These are phyloP conservation scores for Aleiodes leptofemur DNA, from an alignment of 2,888 invertebrate species.

Conservation along the genomic window DNA sequence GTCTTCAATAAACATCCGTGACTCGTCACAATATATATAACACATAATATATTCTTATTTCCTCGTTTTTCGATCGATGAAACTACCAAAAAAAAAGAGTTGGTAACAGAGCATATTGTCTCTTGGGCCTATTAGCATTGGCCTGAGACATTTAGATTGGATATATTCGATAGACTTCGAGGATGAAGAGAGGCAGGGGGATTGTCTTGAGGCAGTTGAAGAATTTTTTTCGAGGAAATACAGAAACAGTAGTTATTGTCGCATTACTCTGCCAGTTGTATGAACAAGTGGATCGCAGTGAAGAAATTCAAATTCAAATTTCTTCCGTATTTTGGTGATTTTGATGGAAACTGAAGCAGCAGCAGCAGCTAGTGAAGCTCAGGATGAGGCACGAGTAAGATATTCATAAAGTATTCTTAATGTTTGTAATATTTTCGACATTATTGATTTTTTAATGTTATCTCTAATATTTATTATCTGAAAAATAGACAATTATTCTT, in stretches of 20 bases:
- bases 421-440: background rate
- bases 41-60: background rate
- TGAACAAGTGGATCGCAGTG: slow-evolving; percentile 57
- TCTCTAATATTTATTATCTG: background rate
- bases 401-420: slow-evolving; percentile 29
- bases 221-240: slow-evolving; percentile 47
- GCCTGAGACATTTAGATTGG: slow-evolving; percentile 45
- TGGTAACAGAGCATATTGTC: slow-evolving; percentile 44
- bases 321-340: background rate
- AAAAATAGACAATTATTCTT: background rate
- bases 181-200: slow-evolving; percentile 54
- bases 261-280: slow-evolving; percentile 66
- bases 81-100: slow-evolving; percentile 19
- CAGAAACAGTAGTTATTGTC: slow-evolving; percentile 63
- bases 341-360: background rate
- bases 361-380: slow-evolving; percentile 64
- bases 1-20: too few species aligned
- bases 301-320: background rate
- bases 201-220: slow-evolving; percentile 54
- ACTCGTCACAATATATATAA: background rate
- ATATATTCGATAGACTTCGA: slow-evolving; percentile 41
- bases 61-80: slow-evolving; percentile 31
- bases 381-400: slow-evolving; percentile 71
- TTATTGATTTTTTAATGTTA: background rate
- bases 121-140: slow-evolving; percentile 50